Conservation (phyloP, 2,888 invertebrate species). For the Rhingia rostrata region DNA sequence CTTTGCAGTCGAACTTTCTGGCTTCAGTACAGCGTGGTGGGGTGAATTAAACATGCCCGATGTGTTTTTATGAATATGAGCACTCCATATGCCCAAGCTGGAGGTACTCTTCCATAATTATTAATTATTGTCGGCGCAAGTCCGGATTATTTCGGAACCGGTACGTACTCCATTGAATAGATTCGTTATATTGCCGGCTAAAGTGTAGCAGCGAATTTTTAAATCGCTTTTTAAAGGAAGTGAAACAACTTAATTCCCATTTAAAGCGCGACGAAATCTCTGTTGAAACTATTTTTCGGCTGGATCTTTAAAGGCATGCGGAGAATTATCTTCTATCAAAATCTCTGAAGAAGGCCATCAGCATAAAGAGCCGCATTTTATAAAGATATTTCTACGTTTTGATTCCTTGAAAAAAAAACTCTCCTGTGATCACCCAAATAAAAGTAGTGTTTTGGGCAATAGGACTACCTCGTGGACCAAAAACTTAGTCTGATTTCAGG, state of each 20-base stretch:
- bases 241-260: constrained; percentile 44
- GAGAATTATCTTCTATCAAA: constrained; percentile 59
- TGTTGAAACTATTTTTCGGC: constrained; percentile 34
- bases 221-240: constrained; percentile 31
- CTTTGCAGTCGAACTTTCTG: too few species aligned
- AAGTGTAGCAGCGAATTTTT: constrained; percentile 22
- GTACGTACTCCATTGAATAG: constrained; percentile 29
- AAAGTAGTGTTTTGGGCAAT: constrained; percentile 57
- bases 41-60: too few species aligned
- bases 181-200: constrained; percentile 9
- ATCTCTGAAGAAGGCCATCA: constrained; percentile 41
- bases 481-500: constrained; percentile 39
- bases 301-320: constrained; percentile 39
- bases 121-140: background rate
- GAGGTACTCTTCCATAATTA: constrained; percentile 34
- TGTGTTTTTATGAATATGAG: too few species aligned
- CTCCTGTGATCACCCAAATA: constrained; percentile 62
- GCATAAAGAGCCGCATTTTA: constrained; percentile 16
- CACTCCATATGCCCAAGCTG: constrained; percentile 28
- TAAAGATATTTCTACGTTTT: background rate
- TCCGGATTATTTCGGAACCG: constrained; percentile 24
- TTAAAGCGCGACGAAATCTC: constrained; percentile 24
- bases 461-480: constrained; percentile 9
- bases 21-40: too few species aligned
- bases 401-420: constrained; percentile 1